phyloP scores from a whole-genome alignment of 2,797 vertebrate species.

The Amblyopsis hoosieri region DNA sequence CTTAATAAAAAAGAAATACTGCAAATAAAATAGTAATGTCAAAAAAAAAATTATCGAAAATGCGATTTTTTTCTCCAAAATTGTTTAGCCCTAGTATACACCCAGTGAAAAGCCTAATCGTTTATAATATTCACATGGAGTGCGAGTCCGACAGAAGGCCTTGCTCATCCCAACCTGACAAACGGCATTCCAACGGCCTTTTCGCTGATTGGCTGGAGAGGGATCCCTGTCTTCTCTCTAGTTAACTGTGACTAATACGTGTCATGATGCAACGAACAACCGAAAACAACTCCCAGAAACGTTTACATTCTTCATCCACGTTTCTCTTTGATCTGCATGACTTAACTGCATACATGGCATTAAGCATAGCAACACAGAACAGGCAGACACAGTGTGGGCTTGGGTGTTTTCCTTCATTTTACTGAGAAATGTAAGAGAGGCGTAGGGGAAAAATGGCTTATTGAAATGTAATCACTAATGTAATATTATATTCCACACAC shows the following conservation, averaged over 20 bases:
- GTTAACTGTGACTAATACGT: conserved; percentile 60
- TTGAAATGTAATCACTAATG: conserved; percentile 5
- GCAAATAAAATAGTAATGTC: too few species aligned
- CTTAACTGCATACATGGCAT: conserved; percentile 31
- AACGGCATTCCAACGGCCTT: conserved; percentile 70
- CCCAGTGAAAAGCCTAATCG: too few species aligned
- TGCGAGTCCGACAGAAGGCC: conserved; percentile 45
- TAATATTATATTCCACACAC: conserved; percentile 4
- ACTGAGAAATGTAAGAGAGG: neutral
- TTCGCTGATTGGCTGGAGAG: conserved; percentile 64
- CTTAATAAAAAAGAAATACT: too few species aligned
- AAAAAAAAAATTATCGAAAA: too few species aligned
- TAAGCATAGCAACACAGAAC: conserved; percentile 30
- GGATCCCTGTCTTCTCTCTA: conserved; percentile 52
- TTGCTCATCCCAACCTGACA: conserved; percentile 63
- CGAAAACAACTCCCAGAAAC: conserved; percentile 54
- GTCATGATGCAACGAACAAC: conserved; percentile 32
- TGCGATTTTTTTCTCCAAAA: too few species aligned
- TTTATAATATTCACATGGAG: conserved; percentile 30
- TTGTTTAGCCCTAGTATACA: neutral
- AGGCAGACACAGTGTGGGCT: conserved; percentile 13
- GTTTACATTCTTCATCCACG: conserved; percentile 69
- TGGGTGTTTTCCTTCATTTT: conserved; percentile 8
- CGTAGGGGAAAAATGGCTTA: neutral
- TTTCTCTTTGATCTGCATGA: conserved; percentile 57